Conservation (phyloP, 1,140 invertebrate genomes). For the Oncopeltus fasciatus region DNA sequence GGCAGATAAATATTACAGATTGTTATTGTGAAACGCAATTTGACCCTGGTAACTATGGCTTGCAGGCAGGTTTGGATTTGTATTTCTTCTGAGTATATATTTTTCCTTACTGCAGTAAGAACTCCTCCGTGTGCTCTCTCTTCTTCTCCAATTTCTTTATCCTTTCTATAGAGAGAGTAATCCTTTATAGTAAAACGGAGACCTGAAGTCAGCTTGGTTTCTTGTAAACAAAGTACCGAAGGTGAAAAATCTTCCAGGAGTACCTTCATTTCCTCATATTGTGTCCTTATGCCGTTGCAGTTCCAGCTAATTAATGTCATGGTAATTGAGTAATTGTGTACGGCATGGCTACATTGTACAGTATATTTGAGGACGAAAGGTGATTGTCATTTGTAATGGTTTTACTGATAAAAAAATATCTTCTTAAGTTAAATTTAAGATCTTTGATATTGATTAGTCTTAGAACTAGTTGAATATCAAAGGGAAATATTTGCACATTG, state of each 20-base stretch:
- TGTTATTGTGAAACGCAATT: no score
- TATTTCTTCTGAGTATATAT: neutral
- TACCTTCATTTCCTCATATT: no score
- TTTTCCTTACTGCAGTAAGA: neutral
- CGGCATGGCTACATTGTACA: neutral
- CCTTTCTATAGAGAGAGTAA: neutral
- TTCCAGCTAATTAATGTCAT: no score
- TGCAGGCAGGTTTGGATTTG: neutral
- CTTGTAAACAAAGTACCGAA: neutral
- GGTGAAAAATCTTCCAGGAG: neutral
- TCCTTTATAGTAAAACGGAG: neutral
- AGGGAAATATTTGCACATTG: no score
- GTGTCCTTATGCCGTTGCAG: neutral
- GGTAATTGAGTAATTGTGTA: neutral
- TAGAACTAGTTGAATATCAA: no score
- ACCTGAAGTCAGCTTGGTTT: neutral
- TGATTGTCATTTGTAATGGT: neutral
- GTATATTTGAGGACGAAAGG: neutral
- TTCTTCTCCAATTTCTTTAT: no score
- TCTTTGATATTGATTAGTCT: no score
- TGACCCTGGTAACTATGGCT: no score
- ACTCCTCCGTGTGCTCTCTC: neutral
- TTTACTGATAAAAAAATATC: no score
- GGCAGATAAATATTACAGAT: neutral
- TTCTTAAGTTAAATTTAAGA: no score